Evolutionary conservation across 2,888 invertebrate genomes (phyloP), one percentile per base, ranked within the genome.

Genomic region (Microctonus hyperodae): DNA sequence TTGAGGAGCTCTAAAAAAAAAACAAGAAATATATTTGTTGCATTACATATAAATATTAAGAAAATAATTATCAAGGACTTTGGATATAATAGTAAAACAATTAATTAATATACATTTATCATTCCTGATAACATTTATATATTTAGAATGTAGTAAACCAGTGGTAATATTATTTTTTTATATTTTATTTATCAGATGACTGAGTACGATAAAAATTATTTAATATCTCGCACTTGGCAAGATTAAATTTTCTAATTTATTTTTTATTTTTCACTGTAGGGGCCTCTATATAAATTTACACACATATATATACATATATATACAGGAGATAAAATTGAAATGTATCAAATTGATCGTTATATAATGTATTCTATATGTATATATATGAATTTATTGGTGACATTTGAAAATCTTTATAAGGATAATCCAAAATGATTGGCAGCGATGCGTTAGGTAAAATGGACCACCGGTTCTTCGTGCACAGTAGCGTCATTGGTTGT

Each of bases 391-490:
- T 28, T 28, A 7, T 28, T 7, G 28, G n/a, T 44, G 44, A 44
- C 44, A 44, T 16, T n/a, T 44, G 44, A 44, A 44, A 16, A n/a
- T 40, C 13, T 2, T 56, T 56, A 61, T 51, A 67, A 57, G 53
- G 65, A 50, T 55, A 44, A 64, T 65, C 48, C 60, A 44, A n/a
- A n/a, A 65, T 67, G 55, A 66, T 61, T 48, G 55, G 55, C 66
- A 66, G 53, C 50, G 66, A 66, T 66, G 66, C 66, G 60, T 66
- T 60, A 35, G 60, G 48, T 50, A 56, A 53, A 67, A 66, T 57
- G 55, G 69, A 68, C 66, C 66, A 70, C 61, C 50, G 66, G 65
- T 70, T 68, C 55, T 69, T 50, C 16, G 7, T 7, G 16, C 7
- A 7, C 44, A 7, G 16, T 44, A 56, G 22, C 35, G 50, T 58